A percentile compares a stretch with the other conserved stretches of the same genome.
phyloP scores from a whole-genome alignment of 2,113 vertebrate species.

The Electrona antarctica region DNA sequence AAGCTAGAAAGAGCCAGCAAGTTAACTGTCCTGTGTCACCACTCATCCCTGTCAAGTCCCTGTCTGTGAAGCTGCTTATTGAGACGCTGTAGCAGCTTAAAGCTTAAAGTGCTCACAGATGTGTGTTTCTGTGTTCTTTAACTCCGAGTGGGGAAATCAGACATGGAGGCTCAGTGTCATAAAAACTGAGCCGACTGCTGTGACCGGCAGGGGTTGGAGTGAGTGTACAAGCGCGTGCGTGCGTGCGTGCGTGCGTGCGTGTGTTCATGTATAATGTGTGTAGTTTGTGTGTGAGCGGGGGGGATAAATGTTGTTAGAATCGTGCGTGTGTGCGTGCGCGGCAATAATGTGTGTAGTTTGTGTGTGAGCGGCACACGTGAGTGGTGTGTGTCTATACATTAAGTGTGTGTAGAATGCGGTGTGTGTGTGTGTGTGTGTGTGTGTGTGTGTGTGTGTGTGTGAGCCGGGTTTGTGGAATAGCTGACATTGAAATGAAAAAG shows the following conservation, averaged over 20 bases:
- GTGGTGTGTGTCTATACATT: conserved; percentile 29
- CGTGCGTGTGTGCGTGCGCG: not conserved
- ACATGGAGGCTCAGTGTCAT: conserved; percentile 48
- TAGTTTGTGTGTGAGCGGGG: not conserved
- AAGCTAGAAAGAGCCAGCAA: not conserved
- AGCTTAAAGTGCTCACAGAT: conserved; percentile 66
- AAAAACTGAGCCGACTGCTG: conserved; percentile 49
- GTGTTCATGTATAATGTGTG: conserved; percentile 5
- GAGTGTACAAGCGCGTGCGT: conserved; percentile 8
- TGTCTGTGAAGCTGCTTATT: conserved; percentile 48
- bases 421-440: too few species aligned
- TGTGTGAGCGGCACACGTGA: conserved; percentile 21
- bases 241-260: conserved; percentile 6
- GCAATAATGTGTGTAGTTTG: conserved; percentile 5
- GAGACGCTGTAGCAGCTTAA: conserved; percentile 39
- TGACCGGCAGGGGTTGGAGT: conserved; percentile 46
- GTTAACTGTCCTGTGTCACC: conserved; percentile 24
- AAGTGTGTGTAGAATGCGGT: not conserved
- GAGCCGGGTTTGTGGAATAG: conserved; percentile 43
- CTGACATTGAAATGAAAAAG: conserved; percentile 42
- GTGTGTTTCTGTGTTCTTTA: conserved; percentile 50
- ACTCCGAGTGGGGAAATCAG: conserved; percentile 50
- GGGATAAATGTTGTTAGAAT: not conserved
- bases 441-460: not conserved
- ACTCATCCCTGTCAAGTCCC: conserved; percentile 61